Base-by-base conservation (phyloP, 1,140 invertebrate species). In the Aricia agestis region DNA sequence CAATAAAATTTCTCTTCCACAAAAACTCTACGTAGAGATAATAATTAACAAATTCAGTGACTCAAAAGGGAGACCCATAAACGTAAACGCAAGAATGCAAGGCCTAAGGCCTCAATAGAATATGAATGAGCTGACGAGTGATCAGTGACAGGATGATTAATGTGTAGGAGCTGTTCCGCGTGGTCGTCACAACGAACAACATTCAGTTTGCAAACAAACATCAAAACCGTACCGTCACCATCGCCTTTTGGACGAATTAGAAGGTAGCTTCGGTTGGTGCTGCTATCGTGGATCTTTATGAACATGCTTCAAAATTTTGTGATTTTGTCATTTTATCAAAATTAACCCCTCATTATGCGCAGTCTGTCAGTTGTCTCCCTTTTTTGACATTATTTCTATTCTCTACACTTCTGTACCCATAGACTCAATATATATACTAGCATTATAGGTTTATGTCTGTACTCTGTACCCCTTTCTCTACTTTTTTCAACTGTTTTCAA, bases 91-190 rank as follows among this genome's bases (percentile, higher is more conserved):
- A 25, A 63, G 17, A 63, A 63, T 63, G 59, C 59, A 63, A 63
- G 59, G 59, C 18, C 59, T 63, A 19, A 19, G 19, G 19, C 59
- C 58, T 63, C 59, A 15, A 63, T 25, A 63, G 59, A 63, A 63
- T 63, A 63, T 63, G 10, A 63, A 63, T 63, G 59, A 25, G 10
- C 59, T 19, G 18, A 63, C 58, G 59, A 63, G 59, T 63, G 59
- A 52, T 52, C 45, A 36, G 9, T 9, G 36, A 52, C 45, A 52
- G 13, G 11, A 52, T 52, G 45, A 63, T 63, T 63, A 63, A 63
- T 18, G 18, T n/a, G 59, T 25, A 63, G 80, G 71, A 72, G 79
- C 58, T 76, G 73, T 85, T 83, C 83, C 82, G 83, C 83, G 80
- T 85, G 79, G 83, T 85, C 67, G 31, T 57, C 67, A 63, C 18